Percentiles rank a stretch among this genome's conserved stretches.
Evolutionary conservation across 2,888 invertebrate species (phyloP).

Genomic region (Pollenia angustigena): DNA sequence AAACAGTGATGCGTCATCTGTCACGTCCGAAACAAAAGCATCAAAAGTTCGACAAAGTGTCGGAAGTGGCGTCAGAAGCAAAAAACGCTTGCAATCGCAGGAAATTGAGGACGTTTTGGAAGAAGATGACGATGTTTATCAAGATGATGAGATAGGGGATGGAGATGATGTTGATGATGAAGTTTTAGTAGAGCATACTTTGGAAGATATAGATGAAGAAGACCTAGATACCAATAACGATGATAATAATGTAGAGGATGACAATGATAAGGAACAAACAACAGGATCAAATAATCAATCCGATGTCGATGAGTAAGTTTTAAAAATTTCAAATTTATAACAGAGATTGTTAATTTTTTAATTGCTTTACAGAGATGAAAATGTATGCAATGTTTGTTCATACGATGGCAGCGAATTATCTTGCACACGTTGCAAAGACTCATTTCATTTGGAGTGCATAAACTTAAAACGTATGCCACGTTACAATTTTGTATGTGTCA

Average conservation of each 20-base stretch:
- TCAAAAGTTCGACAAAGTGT: slow-evolving; percentile 66
- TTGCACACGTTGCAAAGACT: slow-evolving; percentile 80
- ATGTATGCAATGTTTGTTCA: slow-evolving; percentile 80
- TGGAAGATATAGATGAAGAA: slow-evolving; percentile 77
- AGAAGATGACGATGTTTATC: slow-evolving; percentile 78
- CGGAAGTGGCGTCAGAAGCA: slow-evolving; percentile 66
- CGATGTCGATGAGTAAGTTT: slow-evolving; percentile 74
- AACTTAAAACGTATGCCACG: slow-evolving; percentile 87
- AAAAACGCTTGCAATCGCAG: slow-evolving; percentile 82
- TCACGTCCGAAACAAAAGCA: slow-evolving; percentile 75
- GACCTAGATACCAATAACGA: slow-evolving; percentile 55
- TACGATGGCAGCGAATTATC: slow-evolving; percentile 80
- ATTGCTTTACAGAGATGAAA: slow-evolving; percentile 77
- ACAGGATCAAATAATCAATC: slow-evolving; percentile 69
- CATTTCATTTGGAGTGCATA: slow-evolving; percentile 91
- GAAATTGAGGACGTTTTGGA: slow-evolving; percentile 80
- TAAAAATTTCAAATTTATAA: neutral
- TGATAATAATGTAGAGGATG: slow-evolving; percentile 54
- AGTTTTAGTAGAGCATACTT: slow-evolving; percentile 77
- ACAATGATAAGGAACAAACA: slow-evolving; percentile 67
- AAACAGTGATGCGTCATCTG: slow-evolving; percentile 76
- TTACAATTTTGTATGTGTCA: slow-evolving; percentile 87
- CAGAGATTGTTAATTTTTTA: neutral
- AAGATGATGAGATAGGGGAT: slow-evolving; percentile 76
- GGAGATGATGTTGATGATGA: slow-evolving; percentile 75